phyloP scores from a whole-genome alignment of 2,888 invertebrate species.

The Lymantria monacha region DNA sequence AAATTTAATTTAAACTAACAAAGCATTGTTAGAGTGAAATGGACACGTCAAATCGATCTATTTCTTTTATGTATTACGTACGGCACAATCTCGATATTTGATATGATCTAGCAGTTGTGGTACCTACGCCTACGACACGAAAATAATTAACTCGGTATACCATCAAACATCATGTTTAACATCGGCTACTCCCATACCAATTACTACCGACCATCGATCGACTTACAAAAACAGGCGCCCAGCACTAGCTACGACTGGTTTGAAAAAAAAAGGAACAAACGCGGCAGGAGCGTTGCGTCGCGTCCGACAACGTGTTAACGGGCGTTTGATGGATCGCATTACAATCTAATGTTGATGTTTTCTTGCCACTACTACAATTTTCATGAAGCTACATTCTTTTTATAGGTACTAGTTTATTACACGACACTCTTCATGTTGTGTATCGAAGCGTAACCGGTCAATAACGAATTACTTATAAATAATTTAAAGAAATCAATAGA shows the following conservation, averaged over 20 bases:
- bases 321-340: slow-evolving; percentile 73
- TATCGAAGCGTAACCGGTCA: slow-evolving; percentile 30
- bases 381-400: slow-evolving; percentile 41
- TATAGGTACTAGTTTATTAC: too few relatives aligned
- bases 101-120: slow-evolving; percentile 62
- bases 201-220: slow-evolving; percentile 76
- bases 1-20: slow-evolving; percentile 48
- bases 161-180: slow-evolving; percentile 77
- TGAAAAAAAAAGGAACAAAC: slow-evolving; percentile 49
- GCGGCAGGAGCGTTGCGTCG: slow-evolving; percentile 34
- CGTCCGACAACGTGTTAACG: slow-evolving; percentile 67
- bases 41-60: slow-evolving; percentile 57
- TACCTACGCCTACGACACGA: slow-evolving; percentile 71
- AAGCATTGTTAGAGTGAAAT: slow-evolving; percentile 45
- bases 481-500: slow-evolving; percentile 69
- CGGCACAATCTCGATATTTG: slow-evolving; percentile 57
- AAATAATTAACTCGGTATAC: slow-evolving; percentile 77
- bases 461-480: slow-evolving; percentile 58
- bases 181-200: slow-evolving; percentile 78
- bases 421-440: slow-evolving; percentile 16
- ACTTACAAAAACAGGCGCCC: slow-evolving; percentile 65
- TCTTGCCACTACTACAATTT: slow-evolving; percentile 47
- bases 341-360: slow-evolving; percentile 60
- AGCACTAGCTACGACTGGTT: slow-evolving; percentile 63
- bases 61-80: slow-evolving; percentile 57